phyloP scores from a whole-genome alignment of 2,113 vertebrate genomes.

The Crotalus helleri region DNA sequence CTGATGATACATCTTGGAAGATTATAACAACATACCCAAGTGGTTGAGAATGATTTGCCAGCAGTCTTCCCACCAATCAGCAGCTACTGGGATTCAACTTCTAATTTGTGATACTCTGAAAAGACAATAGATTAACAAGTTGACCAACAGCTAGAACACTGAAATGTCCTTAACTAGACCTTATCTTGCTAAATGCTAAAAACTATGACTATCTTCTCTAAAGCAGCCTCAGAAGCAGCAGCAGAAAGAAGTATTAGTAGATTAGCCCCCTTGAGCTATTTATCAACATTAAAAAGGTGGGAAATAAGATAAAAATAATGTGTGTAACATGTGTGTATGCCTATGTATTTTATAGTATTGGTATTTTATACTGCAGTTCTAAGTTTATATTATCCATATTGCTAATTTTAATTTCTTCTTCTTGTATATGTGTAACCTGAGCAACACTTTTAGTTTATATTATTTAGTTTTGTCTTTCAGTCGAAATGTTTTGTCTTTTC shows the following conservation, averaged over 20 bases:
- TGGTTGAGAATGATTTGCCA: neutral
- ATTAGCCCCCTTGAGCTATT: neutral
- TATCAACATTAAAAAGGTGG: neutral
- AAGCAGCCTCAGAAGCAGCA: no score
- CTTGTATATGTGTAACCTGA: neutral
- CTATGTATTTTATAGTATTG: neutral
- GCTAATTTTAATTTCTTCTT: neutral
- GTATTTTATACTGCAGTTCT: neutral
- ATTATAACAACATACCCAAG: no score
- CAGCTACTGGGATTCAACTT: no score
- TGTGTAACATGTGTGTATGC: neutral
- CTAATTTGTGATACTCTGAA: no score
- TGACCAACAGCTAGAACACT: no score
- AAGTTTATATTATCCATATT: neutral
- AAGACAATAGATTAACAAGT: no score
- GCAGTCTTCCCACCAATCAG: no score
- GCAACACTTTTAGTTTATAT: neutral
- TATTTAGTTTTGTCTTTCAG: neutral
- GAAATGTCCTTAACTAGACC: no score
- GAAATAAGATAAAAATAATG: neutral
- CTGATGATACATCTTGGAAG: no score
- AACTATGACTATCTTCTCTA: no score
- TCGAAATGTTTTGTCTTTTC: neutral
- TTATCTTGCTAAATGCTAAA: no score
- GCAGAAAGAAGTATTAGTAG: neutral